phyloP scores from a whole-genome alignment of 2,113 vertebrate genomes.

The Poecile atricapillus region DNA sequence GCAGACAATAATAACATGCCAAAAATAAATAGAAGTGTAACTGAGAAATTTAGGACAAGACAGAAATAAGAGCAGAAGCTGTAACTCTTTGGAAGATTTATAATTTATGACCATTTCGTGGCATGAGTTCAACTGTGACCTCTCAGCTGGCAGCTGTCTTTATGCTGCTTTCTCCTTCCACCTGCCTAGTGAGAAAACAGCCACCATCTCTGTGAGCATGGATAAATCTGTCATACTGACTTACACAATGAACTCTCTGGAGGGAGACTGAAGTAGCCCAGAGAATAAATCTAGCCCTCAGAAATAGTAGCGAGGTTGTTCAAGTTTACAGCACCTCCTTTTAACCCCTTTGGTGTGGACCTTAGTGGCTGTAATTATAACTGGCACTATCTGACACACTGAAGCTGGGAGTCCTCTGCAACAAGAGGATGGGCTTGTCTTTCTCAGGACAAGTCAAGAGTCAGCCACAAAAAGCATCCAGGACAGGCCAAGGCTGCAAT shows the following conservation, averaged over 20 bases:
- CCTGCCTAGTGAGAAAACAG: constrained; percentile 76
- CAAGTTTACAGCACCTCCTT: constrained; percentile 75
- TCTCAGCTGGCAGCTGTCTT: constrained; percentile 77
- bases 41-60: constrained; percentile 54
- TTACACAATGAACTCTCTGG: constrained; percentile 69
- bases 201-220: constrained; percentile 60
- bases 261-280: constrained; percentile 64
- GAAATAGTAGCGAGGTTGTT: constrained; percentile 61
- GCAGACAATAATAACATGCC: constrained; percentile 30
- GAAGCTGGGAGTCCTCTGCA: constrained; percentile 21
- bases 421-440: not conserved
- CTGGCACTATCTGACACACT: constrained; percentile 51
- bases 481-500: not conserved
- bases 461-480: not conserved
- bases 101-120: constrained; percentile 78
- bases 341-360: constrained; percentile 72
- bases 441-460: not conserved
- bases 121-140: constrained; percentile 73
- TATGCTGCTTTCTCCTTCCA: constrained; percentile 69
- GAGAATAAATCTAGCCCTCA: constrained; percentile 70
- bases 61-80: constrained; percentile 67
- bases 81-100: constrained; percentile 69
- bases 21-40: constrained; percentile 71
- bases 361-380: constrained; percentile 70
- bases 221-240: constrained; percentile 79